A percentile compares a stretch with the other conserved stretches of the same genome.
Conservation (phyloP, 1,140 invertebrate species). For the Belonocnema kinseyi region DNA sequence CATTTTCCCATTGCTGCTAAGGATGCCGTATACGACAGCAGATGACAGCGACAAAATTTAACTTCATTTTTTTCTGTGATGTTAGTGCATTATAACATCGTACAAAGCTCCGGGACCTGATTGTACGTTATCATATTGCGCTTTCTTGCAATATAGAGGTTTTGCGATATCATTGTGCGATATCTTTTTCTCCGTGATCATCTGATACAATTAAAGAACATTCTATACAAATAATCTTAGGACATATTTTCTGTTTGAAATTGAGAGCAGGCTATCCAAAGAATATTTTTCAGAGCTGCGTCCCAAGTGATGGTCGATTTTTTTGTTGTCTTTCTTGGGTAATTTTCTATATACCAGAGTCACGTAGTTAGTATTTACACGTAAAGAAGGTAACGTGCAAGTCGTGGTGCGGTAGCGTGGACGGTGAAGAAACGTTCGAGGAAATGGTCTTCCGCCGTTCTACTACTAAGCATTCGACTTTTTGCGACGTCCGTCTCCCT, state of each 20-base stretch:
- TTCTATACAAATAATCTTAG: not conserved
- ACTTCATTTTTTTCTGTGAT: too few relatives aligned
- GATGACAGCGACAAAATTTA: too few relatives aligned
- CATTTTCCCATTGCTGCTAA: too few relatives aligned
- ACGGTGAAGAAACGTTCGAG: slow-evolving; percentile 60
- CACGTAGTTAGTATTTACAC: slow-evolving; percentile 25
- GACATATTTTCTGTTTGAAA: not conserved
- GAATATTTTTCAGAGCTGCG: too few relatives aligned
- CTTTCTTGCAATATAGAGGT: too few relatives aligned
- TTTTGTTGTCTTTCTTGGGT: not conserved
- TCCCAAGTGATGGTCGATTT: not conserved
- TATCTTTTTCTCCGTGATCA: too few relatives aligned
- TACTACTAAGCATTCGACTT: slow-evolving; percentile 56
- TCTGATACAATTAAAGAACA: not conserved
- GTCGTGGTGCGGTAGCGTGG: slow-evolving; percentile 48
- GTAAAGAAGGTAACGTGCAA: slow-evolving; percentile 39
- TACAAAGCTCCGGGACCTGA: too few relatives aligned
- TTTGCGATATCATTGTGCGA: too few relatives aligned
- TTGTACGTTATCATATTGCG: too few relatives aligned
- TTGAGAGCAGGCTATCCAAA: too few relatives aligned
- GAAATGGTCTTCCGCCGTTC: slow-evolving; percentile 66
- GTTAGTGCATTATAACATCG: too few relatives aligned
- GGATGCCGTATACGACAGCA: too few relatives aligned
- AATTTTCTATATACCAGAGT: not conserved
- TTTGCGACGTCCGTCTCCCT: slow-evolving; percentile 46